phyloP scores from a whole-genome alignment of 2,888 invertebrate genomes.

The Monopis laevigella region DNA sequence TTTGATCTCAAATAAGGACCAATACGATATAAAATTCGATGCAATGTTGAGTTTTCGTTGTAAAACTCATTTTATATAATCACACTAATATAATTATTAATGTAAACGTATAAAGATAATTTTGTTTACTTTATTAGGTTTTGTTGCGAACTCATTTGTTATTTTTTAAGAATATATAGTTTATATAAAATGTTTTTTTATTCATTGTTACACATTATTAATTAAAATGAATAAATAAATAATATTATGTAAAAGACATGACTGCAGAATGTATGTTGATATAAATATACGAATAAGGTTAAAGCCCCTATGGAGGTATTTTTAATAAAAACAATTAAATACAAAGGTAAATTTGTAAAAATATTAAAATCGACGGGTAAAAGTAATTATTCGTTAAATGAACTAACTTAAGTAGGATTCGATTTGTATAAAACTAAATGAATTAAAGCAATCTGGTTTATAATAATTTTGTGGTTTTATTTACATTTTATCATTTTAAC shows the following conservation, averaged over 20 bases:
- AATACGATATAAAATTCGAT: too few species aligned
- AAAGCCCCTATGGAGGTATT: slow-evolving; percentile 63
- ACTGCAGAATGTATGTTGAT: slow-evolving; percentile 46
- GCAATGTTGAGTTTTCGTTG: too few species aligned
- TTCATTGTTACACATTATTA: slow-evolving; percentile 2
- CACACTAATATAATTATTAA: too few species aligned
- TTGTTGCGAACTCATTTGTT: too few species aligned
- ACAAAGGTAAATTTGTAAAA: slow-evolving; percentile 65
- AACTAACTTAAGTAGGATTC: slow-evolving; percentile 65
- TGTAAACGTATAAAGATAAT: too few species aligned
- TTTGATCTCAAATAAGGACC: too few species aligned
- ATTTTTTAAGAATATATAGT: background rate
- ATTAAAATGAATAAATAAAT: slow-evolving; percentile 1
- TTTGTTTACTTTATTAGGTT: too few species aligned
- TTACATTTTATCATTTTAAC: too few species aligned
- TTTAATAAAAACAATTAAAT: slow-evolving; percentile 51
- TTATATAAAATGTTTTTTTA: too few species aligned
- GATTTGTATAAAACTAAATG: slow-evolving; percentile 67
- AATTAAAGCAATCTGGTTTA: slow-evolving; percentile 69
- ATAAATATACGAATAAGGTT: slow-evolving; percentile 62
- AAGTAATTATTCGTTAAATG: slow-evolving; percentile 63
- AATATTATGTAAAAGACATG: slow-evolving; percentile 33
- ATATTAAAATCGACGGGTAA: slow-evolving; percentile 54
- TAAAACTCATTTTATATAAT: too few species aligned
- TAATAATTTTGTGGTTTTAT: slow-evolving; percentile 50